These are phyloP conservation scores for Apostichopus californicus DNA, from an alignment of 35 echinoderm and acorn worm species.

Conservation along the genomic window DNA sequence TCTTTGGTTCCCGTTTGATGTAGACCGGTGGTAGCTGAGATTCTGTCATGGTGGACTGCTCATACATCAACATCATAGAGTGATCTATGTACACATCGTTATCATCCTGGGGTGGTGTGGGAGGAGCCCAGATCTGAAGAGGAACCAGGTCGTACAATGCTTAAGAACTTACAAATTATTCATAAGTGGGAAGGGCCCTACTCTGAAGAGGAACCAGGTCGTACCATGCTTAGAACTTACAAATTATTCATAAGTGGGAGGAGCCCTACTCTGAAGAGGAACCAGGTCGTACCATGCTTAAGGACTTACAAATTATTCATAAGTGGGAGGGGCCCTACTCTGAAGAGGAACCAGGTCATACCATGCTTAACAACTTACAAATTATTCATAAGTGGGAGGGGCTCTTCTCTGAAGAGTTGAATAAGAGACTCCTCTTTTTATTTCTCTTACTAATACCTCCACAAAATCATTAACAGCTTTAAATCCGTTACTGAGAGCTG, in stretches of 20 bases:
- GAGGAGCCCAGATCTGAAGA: constrained; percentile 95
- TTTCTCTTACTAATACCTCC: too few relatives aligned
- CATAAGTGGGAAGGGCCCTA: constrained; percentile 84
- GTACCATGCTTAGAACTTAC: too few relatives aligned
- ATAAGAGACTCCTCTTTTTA: too few relatives aligned
- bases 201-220: constrained; percentile 57
- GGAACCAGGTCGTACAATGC: background rate
- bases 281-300: background rate
- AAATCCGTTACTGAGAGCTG: too few relatives aligned
- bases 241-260: constrained; percentile 58
- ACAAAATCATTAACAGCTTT: too few relatives aligned
- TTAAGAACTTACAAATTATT: too few relatives aligned
- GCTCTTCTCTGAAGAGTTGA: constrained; percentile 78
- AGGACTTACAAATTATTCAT: too few relatives aligned
- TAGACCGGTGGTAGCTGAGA: constrained; percentile 91
- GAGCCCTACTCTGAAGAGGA: constrained; percentile 81
- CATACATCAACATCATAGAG: constrained; percentile 81
- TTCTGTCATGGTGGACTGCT: constrained; percentile 87
- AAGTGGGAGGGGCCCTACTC: constrained; percentile 96
- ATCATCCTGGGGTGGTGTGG: constrained; percentile 94
- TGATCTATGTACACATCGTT: constrained; percentile 96
- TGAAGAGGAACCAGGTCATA: background rate
- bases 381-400: constrained; percentile 60
- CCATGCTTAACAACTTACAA: too few relatives aligned
- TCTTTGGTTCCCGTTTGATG: constrained; percentile 97